Conservation (phyloP, 2,113 vertebrate genomes). For the Romanogobio albipinnatus region DNA sequence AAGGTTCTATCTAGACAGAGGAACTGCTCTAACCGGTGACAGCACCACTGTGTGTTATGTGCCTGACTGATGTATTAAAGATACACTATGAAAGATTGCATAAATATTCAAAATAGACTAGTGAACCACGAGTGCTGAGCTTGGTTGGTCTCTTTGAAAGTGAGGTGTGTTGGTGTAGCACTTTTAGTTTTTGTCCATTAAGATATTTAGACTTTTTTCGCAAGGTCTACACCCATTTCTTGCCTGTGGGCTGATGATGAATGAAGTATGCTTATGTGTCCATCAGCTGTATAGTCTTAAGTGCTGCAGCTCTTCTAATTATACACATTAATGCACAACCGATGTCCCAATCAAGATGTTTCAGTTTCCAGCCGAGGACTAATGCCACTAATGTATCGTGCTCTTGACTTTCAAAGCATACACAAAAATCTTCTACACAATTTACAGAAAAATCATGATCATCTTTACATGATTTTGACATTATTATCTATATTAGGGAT, state of each 20-base stretch:
- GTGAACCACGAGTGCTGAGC: not conserved
- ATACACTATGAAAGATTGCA: not conserved
- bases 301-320: not conserved
- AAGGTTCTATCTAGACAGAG: not conserved
- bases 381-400: not conserved
- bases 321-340: not conserved
- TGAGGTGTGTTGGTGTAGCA: not conserved
- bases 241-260: not conserved
- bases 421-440: not conserved
- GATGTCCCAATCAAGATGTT: not conserved
- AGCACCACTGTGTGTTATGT: conserved; percentile 6
- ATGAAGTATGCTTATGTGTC: not conserved
- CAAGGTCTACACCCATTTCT: not conserved
- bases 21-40: not conserved
- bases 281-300: not conserved
- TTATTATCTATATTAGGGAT: not conserved
- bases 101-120: not conserved
- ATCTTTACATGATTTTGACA: not conserved
- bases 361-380: not conserved
- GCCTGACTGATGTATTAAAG: not conserved
- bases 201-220: not conserved
- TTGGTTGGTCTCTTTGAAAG: not conserved
- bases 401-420: not conserved
- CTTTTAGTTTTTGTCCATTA: not conserved
- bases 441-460: not conserved